Evolutionary conservation across 2,797 vertebrate species (phyloP).

Genomic region (Myotis planiceps): DNA sequence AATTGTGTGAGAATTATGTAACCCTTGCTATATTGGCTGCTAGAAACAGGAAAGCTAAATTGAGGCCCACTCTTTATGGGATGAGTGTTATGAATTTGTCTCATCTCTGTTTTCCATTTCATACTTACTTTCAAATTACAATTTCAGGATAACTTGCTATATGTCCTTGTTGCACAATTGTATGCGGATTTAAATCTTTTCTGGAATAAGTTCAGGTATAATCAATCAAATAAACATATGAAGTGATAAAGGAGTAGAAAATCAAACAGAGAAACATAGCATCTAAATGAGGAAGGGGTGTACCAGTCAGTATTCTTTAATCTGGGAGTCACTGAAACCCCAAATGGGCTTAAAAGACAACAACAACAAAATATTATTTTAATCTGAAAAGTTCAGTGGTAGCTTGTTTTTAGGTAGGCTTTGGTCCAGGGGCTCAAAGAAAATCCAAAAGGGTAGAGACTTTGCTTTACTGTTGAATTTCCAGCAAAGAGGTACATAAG

Average conservation of each 20-base stretch:
- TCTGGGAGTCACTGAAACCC: not conserved
- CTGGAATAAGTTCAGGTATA: not conserved
- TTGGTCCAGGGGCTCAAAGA: not conserved
- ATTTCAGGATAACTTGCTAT: not conserved
- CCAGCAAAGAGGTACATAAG: not conserved
- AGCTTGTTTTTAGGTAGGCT: not conserved
- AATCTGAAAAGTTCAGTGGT: not conserved
- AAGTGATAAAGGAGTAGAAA: not conserved
- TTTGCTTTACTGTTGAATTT: not conserved
- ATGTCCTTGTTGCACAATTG: not conserved
- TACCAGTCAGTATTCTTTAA: not conserved
- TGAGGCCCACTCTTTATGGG: not conserved
- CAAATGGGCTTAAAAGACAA: not conserved
- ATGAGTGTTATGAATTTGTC: conserved; percentile 12
- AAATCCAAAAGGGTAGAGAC: not conserved
- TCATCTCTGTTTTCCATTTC: conserved; percentile 25
- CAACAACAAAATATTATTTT: not conserved
- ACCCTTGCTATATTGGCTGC: not conserved
- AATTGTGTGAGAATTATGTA: not conserved
- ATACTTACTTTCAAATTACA: not conserved
- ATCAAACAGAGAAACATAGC: not conserved
- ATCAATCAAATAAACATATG: conserved; percentile 38
- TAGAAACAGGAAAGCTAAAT: conserved; percentile 26
- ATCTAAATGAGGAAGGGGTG: not conserved
- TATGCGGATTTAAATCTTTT: not conserved